These are phyloP conservation scores for Saguinus midas DNA, from an alignment of 2,113 vertebrate species.

Conservation along the genomic window DNA sequence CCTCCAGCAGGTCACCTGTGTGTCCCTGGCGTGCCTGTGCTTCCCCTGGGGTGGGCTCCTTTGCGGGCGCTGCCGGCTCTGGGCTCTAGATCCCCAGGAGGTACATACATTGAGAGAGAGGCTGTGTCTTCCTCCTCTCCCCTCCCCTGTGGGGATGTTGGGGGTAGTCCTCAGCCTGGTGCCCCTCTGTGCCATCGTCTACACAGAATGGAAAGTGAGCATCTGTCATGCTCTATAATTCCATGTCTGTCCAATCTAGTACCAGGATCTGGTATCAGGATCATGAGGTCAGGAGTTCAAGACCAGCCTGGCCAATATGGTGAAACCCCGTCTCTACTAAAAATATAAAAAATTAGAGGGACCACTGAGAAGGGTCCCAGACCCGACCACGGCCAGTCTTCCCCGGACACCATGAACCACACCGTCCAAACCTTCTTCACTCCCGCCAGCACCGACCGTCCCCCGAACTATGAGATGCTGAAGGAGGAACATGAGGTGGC, in stretches of 20 bases:
- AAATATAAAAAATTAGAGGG: too few species aligned
- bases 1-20: neutral
- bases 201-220: neutral
- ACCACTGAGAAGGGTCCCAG: too few species aligned
- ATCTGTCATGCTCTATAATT: neutral
- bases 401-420: too few species aligned
- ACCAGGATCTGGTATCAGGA: neutral
- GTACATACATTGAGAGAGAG: neutral
- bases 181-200: neutral
- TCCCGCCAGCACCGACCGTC: too few species aligned
- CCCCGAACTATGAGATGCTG: too few species aligned
- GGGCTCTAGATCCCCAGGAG: neutral
- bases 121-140: neutral
- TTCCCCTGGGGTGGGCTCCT: neutral
- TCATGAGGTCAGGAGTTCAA: too few species aligned
- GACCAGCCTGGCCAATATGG: too few species aligned
- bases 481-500: too few species aligned
- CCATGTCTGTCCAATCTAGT: neutral
- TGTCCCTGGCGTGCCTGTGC: neutral
- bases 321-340: too few species aligned
- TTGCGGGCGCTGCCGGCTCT: neutral
- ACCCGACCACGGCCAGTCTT: too few species aligned
- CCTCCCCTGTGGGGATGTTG: neutral
- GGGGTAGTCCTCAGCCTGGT: too few species aligned
- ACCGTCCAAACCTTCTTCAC: too few species aligned